phyloP scores from a whole-genome alignment of 2,113 vertebrate genomes.

The Carassius carassius region DNA sequence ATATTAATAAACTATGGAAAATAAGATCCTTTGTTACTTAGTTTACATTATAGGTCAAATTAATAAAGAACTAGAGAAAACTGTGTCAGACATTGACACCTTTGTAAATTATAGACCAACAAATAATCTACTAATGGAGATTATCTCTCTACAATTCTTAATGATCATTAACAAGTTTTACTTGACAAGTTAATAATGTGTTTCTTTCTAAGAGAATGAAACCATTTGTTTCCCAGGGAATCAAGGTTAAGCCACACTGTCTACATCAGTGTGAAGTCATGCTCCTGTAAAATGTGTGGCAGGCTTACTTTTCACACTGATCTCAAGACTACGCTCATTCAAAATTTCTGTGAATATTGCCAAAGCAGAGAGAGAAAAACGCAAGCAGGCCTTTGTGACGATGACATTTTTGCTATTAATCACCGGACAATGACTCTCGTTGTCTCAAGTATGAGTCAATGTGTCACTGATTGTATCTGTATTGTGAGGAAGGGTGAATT shows the following conservation, averaged over 20 bases:
- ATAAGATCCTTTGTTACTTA: neutral
- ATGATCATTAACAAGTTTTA: constrained; percentile 4
- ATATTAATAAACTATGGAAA: neutral
- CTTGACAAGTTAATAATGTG: neutral
- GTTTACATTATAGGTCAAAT: neutral
- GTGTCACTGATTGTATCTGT: constrained; percentile 42
- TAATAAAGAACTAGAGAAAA: neutral
- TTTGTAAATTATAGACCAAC: constrained; percentile 17
- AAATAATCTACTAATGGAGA: neutral
- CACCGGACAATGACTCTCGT: constrained; percentile 46
- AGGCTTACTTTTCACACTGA: constrained; percentile 27
- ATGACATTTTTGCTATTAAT: constrained; percentile 29
- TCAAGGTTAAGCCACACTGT: neutral
- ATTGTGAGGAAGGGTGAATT: constrained; percentile 33
- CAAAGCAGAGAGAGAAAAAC: neutral
- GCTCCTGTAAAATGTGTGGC: constrained; percentile 8
- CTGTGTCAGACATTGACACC: neutral
- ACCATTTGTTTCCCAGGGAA: constrained; percentile 7
- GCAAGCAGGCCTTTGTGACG: constrained; percentile 24
- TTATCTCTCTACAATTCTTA: neutral
- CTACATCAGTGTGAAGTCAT: constrained; percentile 31
- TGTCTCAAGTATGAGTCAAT: constrained; percentile 44
- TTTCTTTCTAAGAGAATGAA: constrained; percentile 18
- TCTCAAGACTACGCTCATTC: constrained; percentile 9
- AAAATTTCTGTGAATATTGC: constrained; percentile 18